Evolutionary conservation across 2,113 vertebrate genomes (phyloP).

Genomic region (Coreoperca whiteheadi): DNA sequence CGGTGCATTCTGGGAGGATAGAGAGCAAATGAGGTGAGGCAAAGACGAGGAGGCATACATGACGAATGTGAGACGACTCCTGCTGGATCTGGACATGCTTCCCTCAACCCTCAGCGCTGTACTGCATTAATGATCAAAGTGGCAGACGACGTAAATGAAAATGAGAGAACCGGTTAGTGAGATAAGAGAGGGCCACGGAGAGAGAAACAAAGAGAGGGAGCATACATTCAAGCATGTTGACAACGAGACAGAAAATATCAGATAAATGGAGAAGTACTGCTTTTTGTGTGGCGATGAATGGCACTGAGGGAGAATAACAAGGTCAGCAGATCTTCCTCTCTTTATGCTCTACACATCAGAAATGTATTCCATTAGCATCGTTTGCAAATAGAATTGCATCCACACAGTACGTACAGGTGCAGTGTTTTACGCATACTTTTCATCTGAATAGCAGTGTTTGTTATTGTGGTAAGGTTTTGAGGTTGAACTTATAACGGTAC

Average conservation of each 20-base stretch:
- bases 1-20: slow-evolving; percentile 54
- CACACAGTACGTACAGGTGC: not conserved
- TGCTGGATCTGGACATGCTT: slow-evolving; percentile 76
- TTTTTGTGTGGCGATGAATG: slow-evolving; percentile 28
- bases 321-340: slow-evolving; percentile 8
- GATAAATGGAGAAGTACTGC: not conserved
- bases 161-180: slow-evolving; percentile 32
- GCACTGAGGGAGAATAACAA: slow-evolving; percentile 9
- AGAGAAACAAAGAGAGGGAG: not conserved
- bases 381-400: slow-evolving; percentile 1
- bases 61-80: slow-evolving; percentile 84
- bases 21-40: slow-evolving; percentile 81
- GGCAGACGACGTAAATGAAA: slow-evolving; percentile 53
- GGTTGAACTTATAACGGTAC: not conserved
- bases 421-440: not conserved
- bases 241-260: not conserved
- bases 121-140: slow-evolving; percentile 52
- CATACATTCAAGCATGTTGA: slow-evolving; percentile 19
- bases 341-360: slow-evolving; percentile 5
- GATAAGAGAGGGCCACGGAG: slow-evolving; percentile 15
- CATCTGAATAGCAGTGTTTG: not conserved
- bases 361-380: slow-evolving; percentile 29
- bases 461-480: not conserved
- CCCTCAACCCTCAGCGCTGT: slow-evolving; percentile 68
- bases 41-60: slow-evolving; percentile 84